These are phyloP conservation scores for Gorsachius magnificus DNA, from an alignment of 2,797 vertebrate genomes.

Conservation along the genomic window DNA sequence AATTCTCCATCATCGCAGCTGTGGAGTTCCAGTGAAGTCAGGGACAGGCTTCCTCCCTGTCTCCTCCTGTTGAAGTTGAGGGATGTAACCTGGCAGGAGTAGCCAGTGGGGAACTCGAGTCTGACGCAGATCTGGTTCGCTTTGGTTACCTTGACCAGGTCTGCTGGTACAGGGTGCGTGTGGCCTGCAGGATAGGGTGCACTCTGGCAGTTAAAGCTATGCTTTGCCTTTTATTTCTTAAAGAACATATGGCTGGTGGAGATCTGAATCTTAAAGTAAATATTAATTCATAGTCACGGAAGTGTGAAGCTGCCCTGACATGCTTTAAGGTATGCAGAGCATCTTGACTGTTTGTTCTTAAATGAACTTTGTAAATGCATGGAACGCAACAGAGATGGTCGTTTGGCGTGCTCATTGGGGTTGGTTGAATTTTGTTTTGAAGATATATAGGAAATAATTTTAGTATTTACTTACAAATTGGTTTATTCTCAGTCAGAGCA, in stretches of 20 bases:
- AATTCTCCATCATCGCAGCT: background rate
- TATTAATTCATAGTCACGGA: background rate
- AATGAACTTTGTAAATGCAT: background rate
- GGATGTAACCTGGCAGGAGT: background rate
- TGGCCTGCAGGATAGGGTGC: background rate
- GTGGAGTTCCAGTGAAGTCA: background rate
- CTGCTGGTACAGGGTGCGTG: rapidly evolving
- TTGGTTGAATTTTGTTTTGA: background rate
- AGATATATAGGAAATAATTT: background rate
- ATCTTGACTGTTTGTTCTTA: background rate
- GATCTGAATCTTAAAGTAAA: background rate
- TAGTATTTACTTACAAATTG: background rate
- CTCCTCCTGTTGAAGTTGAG: background rate
- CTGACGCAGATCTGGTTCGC: background rate
- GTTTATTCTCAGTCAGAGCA: background rate
- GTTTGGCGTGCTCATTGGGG: background rate
- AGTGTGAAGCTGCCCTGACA: background rate
- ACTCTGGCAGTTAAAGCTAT: background rate
- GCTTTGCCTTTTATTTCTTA: background rate
- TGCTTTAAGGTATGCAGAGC: constrained; percentile 13
- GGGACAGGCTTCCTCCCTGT: background rate
- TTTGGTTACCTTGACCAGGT: background rate
- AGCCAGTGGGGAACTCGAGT: background rate
- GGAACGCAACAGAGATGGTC: background rate
- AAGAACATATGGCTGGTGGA: background rate